Evolutionary conservation across 1,140 invertebrate species (phyloP), one percentile per base, ranked within the genome.

Genomic region (Brachionus asplanchnoidis): DNA sequence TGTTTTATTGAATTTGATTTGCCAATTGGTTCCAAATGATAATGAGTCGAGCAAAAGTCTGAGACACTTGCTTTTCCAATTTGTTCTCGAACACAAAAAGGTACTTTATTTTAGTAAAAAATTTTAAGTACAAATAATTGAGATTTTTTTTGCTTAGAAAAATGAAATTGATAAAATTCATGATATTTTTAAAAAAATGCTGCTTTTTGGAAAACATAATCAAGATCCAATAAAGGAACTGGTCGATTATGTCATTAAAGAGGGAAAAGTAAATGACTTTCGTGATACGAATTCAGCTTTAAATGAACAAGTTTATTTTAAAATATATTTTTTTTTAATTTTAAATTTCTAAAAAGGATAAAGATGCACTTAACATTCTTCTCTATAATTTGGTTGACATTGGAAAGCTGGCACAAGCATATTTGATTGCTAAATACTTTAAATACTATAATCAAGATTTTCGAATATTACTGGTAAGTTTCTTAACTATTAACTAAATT

Each of bases 361-460:
- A 82, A 82, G 79, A 82, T 42, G 79, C 79, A 0, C 44, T 82
- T 6, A 82, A 82, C 26, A 82, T 46, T 60, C 40, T 82, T 42
- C 23, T 82, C n/a, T 65, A 42, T 36, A 82, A 82, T 36, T 82
- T 82, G 53, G 65, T 82, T 17, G 79, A 82, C 20, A 82, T 82
- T 68, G 79, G 79, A 8, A 82, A 82, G 40, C 3, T 82, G 53
- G 53, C 53, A 4, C 79, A 82, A 26, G 53, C 79, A 17, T 82
- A 82, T 68, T 17, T 82, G 36, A 82, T 82, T n/a, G 79, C 79
- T 26, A 82, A 82, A 68, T 36, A 82, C 23, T 82, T 82, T 65
- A 68, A 68, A 42, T 82, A 82, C 28, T 82, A 65, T 65, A 82
- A 82, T 14, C 79, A 82, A 36, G 79, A 82, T 28, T 82, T 82